These are phyloP conservation scores for Pinna nobilis DNA, from an alignment of 1,140 invertebrate genomes.

Conservation along the genomic window DNA sequence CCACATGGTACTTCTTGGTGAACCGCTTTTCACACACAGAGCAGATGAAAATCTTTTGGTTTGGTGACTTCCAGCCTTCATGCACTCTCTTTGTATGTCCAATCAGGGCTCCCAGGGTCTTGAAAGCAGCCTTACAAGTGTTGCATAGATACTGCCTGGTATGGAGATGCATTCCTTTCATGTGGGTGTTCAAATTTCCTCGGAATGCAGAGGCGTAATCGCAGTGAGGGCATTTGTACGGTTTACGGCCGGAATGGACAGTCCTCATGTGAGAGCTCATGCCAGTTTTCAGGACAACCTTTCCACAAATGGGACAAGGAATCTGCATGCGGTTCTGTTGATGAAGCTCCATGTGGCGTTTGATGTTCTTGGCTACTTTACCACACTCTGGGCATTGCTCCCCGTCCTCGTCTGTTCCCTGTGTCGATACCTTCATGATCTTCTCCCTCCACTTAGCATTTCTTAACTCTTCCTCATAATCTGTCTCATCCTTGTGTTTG, in stretches of 20 bases:
- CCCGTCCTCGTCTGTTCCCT: constrained; percentile 63
- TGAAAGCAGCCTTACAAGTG: constrained; percentile 70
- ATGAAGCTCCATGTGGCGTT: constrained; percentile 70
- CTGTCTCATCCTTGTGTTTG: constrained; percentile 68
- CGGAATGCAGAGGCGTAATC: constrained; percentile 71
- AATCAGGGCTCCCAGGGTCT: constrained; percentile 71
- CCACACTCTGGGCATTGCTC: constrained; percentile 70
- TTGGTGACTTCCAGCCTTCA: constrained; percentile 72
- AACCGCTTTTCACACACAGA: constrained; percentile 71
- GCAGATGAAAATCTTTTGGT: constrained; percentile 72
- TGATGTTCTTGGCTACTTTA: constrained; percentile 70
- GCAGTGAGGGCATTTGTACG: constrained; percentile 71
- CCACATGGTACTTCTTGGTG: constrained; percentile 72
- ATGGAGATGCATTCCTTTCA: constrained; percentile 71
- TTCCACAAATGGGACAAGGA: constrained; percentile 71
- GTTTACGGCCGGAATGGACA: constrained; percentile 68
- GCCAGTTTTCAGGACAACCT: constrained; percentile 71
- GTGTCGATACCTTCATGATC: constrained; percentile 71
- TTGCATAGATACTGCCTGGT: constrained; percentile 71
- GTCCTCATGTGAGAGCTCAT: constrained; percentile 72
- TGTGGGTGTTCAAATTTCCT: constrained; percentile 72
- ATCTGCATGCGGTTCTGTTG: constrained; percentile 72
- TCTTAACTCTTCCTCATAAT: constrained; percentile 71
- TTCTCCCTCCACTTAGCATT: constrained; percentile 72
- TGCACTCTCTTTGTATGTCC: constrained; percentile 72